Evolutionary conservation across 2,888 invertebrate genomes (phyloP), one percentile per base, ranked within the genome.

Genomic region (Drosophila infuscata): DNA sequence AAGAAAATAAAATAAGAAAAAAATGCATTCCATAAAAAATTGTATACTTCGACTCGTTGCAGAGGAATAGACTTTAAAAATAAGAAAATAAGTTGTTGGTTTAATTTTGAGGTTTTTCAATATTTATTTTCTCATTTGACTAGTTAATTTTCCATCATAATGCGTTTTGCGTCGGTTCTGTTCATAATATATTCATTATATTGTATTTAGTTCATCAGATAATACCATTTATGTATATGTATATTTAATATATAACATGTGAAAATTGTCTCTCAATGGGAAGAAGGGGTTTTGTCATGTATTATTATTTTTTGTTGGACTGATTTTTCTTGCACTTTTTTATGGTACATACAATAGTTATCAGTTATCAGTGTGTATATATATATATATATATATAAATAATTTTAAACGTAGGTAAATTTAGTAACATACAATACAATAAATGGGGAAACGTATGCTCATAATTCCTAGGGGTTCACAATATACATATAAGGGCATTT

Each of bases 101-200:
- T 66, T 46, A 60, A 79, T 66, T 60, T 74, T 61, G 57, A 58
- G 54, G 61, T 76, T 76, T 83, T 66, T 86, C 75, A 79, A 91
- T 91, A 82, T 92, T 91, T 92, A 92, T 92, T 91, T 91, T 84
- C 83, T 89, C 91, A 89, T 92, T 92, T 91, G 90, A 92, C 91
- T 92, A 91, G 71, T 82, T 91, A 85, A 84, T 82, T 73, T 79
- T 79, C 63, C 88, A 79, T 70, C 76, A 75, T 81, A 77, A 66
- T 72, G 77, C 64, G 51, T 74, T 79, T 78, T 81, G 69, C 53
- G 30, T 70, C 60, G 64, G 53, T 58, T 73, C 49, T 51, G 59
- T 76, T 89, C 73, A 85, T 83, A 87, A 89, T 86, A 87, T 82
- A 87, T 82, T 87, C 80, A 76, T 78, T 79, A 80, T 82, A 76